A percentile compares a stretch with the other conserved stretches of the same genome.
Evolutionary conservation across 2,797 vertebrate species (phyloP).

Genomic region (Microctenopoma steveboyesi): DNA sequence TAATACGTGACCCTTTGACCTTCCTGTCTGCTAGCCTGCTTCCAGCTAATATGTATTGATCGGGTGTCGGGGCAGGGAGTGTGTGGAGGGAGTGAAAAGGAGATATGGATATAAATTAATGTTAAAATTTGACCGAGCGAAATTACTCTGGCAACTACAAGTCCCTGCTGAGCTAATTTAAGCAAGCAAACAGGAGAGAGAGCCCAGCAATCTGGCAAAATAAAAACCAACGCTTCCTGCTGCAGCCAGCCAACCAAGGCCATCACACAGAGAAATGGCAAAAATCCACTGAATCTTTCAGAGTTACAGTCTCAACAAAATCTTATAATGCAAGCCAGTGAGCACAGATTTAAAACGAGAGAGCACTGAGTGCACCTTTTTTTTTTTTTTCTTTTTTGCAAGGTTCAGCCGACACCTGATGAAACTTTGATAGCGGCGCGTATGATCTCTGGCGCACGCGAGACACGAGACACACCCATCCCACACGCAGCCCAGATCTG

Average conservation of each 20-base stretch:
- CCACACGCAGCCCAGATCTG: constrained; percentile 68
- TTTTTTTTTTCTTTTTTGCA: neutral
- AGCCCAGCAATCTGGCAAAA: constrained; percentile 64
- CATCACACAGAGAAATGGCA: constrained; percentile 47
- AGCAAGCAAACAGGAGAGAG: constrained; percentile 62
- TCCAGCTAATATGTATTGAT: constrained; percentile 63
- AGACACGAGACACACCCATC: constrained; percentile 49
- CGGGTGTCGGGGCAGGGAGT: constrained; percentile 24
- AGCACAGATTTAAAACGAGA: constrained; percentile 8
- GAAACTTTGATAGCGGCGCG: constrained; percentile 32
- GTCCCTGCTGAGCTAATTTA: constrained; percentile 77
- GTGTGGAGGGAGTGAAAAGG: constrained; percentile 23
- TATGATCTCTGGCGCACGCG: neutral
- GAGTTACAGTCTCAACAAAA: constrained; percentile 18
- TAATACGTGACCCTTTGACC: constrained; percentile 53
- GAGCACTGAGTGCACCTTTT: constrained; percentile 10
- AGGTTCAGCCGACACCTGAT: neutral
- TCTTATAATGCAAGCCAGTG: constrained; percentile 11
- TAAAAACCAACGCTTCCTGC: constrained; percentile 54
- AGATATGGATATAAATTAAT: constrained; percentile 40
- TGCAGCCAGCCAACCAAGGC: constrained; percentile 58
- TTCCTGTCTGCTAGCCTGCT: constrained; percentile 39
- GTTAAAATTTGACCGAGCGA: constrained; percentile 45
- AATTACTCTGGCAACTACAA: constrained; percentile 58
- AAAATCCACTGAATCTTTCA: constrained; percentile 36